Evolutionary conservation across 1,140 invertebrate species (phyloP).

Genomic region (Armadillidium nasatum): DNA sequence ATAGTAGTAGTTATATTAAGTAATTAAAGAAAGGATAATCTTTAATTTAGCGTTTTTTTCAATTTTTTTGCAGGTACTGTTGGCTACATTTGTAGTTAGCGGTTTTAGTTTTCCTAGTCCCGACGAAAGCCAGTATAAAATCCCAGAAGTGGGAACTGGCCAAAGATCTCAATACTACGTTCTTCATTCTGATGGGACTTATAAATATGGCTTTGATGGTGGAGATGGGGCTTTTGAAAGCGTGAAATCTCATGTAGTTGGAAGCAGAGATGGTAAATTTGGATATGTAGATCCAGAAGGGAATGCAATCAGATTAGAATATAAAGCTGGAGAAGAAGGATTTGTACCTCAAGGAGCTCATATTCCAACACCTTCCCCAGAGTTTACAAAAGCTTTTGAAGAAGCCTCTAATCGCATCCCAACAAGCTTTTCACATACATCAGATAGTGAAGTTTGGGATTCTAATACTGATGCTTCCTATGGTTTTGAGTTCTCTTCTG

Average conservation of each 20-base stretch:
- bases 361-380: conserved; percentile 16
- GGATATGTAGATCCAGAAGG: conserved; percentile 34
- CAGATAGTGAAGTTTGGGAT: not conserved
- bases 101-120: conserved; percentile 36
- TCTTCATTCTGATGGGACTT: conserved; percentile 35
- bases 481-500: conserved; percentile 44
- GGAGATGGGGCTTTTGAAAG: conserved; percentile 39
- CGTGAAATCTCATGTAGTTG: conserved; percentile 18
- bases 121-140: conserved; percentile 30
- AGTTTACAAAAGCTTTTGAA: too few relatives aligned
- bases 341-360: conserved; percentile 34
- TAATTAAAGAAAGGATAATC: not conserved
- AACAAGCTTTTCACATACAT: too few relatives aligned
- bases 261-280: conserved; percentile 32
- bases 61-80: conserved; percentile 30
- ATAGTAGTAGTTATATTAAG: too few relatives aligned
- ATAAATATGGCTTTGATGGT: conserved; percentile 39
- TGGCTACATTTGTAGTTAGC: conserved; percentile 34
- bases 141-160: conserved; percentile 35
- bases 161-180: conserved; percentile 38
- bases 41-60: not conserved
- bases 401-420: too few relatives aligned
- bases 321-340: conserved; percentile 35
- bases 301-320: conserved; percentile 31
- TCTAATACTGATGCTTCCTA: conserved; percentile 42